Percentiles rank a stretch among this genome's conserved stretches.
Conservation (phyloP, 2,113 vertebrate species). For the Ardeotis arabs region DNA sequence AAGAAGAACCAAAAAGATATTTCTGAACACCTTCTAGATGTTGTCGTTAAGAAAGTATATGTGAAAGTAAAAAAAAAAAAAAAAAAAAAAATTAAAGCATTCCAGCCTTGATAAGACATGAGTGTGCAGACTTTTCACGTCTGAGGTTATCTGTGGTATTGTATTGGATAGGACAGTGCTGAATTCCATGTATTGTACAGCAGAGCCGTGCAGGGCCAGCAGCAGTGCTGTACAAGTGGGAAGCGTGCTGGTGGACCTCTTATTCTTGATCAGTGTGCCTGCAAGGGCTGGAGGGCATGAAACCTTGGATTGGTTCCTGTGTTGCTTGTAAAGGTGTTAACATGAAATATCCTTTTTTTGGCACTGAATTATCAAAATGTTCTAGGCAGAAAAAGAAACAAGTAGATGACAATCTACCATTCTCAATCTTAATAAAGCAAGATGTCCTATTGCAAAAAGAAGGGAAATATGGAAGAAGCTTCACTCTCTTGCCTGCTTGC, state of each 20-base stretch:
- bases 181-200: background rate
- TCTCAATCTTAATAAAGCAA: background rate
- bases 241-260: background rate
- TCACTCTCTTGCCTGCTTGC: background rate
- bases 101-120: background rate
- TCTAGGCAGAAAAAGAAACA: background rate
- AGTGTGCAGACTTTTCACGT: background rate
- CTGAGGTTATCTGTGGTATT: background rate
- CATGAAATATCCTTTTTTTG: background rate
- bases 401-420: background rate
- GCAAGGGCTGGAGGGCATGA: background rate
- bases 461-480: background rate
- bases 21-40: background rate
- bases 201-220: background rate
- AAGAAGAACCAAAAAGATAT: background rate
- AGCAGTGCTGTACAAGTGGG: background rate
- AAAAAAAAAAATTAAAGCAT: background rate
- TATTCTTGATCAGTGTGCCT: background rate
- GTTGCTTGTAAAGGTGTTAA: background rate
- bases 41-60: background rate
- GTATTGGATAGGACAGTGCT: background rate
- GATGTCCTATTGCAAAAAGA: background rate
- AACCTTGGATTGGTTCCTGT: background rate
- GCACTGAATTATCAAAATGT: background rate
- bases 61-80: background rate